phyloP scores from a whole-genome alignment of 2,888 invertebrate genomes.

The Apocheima hispidaria region DNA sequence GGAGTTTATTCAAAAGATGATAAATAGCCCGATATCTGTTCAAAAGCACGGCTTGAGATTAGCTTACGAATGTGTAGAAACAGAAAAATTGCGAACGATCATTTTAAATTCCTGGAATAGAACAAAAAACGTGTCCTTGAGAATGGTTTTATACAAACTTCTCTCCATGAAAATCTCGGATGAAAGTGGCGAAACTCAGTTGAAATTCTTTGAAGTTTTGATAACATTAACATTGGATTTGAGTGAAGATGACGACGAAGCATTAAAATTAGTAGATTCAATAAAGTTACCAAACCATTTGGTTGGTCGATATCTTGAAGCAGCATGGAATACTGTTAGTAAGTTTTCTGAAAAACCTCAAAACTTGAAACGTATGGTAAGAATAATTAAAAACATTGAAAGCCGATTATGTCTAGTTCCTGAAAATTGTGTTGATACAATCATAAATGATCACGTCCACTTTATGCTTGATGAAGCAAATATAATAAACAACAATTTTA shows the following conservation, averaged over 20 bases:
- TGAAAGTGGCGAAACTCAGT: conserved; percentile 39
- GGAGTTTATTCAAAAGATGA: conserved; percentile 53
- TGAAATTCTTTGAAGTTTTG: conserved; percentile 50
- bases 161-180: conserved; percentile 48
- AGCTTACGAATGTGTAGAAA: conserved; percentile 54
- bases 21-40: conserved; percentile 56
- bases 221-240: conserved; percentile 50
- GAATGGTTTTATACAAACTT: conserved; percentile 52
- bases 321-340: conserved; percentile 27
- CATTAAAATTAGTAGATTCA: conserved; percentile 35
- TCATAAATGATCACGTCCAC: conserved; percentile 26
- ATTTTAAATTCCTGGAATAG: conserved; percentile 52
- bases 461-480: conserved; percentile 27
- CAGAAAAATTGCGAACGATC: conserved; percentile 48
- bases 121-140: conserved; percentile 58
- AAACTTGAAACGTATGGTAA: conserved; percentile 21
- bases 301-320: conserved; percentile 13
- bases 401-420: conserved; percentile 5
- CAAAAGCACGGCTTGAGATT: conserved; percentile 61
- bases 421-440: conserved; percentile 18
- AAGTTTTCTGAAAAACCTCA: conserved; percentile 24
- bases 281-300: conserved; percentile 15
- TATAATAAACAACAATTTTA: conserved; percentile 14
- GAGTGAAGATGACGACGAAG: conserved; percentile 54
- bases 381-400: conserved; percentile 20